phyloP scores from a whole-genome alignment of 2,113 vertebrate genomes.

The Hyperoodon ampullatus region DNA sequence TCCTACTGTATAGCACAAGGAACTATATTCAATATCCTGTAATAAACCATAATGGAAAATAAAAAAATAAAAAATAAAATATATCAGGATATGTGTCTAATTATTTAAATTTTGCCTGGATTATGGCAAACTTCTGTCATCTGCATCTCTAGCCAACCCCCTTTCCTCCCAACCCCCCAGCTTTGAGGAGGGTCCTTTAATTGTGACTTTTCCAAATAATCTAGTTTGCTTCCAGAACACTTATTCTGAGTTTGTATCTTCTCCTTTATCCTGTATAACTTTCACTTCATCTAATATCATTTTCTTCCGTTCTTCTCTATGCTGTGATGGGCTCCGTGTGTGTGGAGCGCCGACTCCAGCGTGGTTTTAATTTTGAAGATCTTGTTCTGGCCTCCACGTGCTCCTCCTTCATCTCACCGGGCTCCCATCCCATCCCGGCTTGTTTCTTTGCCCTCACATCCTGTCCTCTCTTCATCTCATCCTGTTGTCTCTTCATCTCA shows the following conservation, averaged over 20 bases:
- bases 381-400: neutral
- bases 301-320: neutral
- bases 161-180: neutral
- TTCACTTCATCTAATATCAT: neutral
- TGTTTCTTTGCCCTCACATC: neutral
- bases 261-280: neutral
- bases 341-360: neutral
- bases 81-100: neutral
- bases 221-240: neutral
- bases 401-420: neutral
- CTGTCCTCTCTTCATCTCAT: slow-evolving; percentile 52
- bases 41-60: neutral
- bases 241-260: neutral
- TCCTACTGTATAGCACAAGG: neutral
- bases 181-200: neutral
- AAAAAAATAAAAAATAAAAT: neutral
- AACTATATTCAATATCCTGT: neutral
- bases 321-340: neutral
- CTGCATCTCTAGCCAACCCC: neutral
- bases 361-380: neutral
- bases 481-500: slow-evolving; percentile 59
- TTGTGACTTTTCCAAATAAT: neutral
- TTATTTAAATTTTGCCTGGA: neutral
- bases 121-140: neutral
- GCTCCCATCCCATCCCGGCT: neutral